phyloP scores from a whole-genome alignment of 2,113 vertebrate species.

The Nothocercus julius region DNA sequence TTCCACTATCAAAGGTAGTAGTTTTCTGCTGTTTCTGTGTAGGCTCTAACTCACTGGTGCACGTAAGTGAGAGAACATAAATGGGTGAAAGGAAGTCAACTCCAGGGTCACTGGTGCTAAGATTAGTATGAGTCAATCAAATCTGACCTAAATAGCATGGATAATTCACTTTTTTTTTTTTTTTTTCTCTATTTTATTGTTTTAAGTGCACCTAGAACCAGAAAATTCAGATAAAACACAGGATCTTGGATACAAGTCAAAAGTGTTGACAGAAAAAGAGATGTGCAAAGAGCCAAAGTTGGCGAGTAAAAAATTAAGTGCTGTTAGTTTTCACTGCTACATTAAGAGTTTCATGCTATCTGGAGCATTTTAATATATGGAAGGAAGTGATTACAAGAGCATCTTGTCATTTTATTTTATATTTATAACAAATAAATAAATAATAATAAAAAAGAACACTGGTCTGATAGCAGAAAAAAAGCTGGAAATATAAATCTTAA shows the following conservation, averaged over 20 bases:
- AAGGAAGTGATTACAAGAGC: neutral
- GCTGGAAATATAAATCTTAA: neutral
- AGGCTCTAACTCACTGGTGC: too few relatives aligned
- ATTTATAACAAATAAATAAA: neutral
- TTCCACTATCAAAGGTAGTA: neutral
- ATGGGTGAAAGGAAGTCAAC: too few relatives aligned
- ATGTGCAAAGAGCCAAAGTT: rapidly evolving
- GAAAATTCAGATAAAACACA: neutral
- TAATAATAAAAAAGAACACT: neutral
- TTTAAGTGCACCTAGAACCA: neutral
- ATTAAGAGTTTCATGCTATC: neutral
- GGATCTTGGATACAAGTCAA: neutral
- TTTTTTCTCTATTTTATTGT: too few relatives aligned
- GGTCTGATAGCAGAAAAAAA: neutral
- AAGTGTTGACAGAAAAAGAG: rapidly evolving
- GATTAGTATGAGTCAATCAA: too few relatives aligned
- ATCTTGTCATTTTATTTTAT: neutral
- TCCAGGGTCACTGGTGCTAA: neutral
- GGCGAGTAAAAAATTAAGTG: neutral
- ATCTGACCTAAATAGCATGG: too few relatives aligned
- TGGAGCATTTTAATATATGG: neutral
- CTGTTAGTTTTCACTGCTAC: neutral
- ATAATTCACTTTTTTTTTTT: too few relatives aligned
- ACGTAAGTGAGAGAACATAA: too few relatives aligned
- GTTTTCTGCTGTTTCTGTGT: too few relatives aligned